Conservation (phyloP, 2,797 vertebrate genomes). For the Parauchenoglanis ngamensis region DNA sequence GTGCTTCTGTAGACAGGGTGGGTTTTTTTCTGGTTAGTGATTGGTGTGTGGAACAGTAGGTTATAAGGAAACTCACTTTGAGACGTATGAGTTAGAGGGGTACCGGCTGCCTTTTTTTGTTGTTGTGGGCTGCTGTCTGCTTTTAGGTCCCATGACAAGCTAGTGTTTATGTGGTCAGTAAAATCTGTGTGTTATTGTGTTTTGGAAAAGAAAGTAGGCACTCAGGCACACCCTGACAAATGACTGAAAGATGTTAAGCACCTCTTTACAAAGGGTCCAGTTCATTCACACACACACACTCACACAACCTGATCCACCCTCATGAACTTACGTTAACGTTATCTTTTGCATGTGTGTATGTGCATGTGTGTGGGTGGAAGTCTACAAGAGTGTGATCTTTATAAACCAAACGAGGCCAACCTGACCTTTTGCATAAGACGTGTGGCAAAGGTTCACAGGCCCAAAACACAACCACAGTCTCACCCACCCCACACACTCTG, state of each 20-base stretch:
- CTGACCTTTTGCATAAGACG: conserved; percentile 71
- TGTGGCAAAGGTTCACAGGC: conserved; percentile 67
- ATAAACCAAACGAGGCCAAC: conserved; percentile 62
- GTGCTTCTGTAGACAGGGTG: not conserved
- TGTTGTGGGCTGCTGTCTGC: conserved; percentile 53
- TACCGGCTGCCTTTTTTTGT: conserved; percentile 20
- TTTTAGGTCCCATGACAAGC: conserved; percentile 23
- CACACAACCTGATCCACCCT: not conserved
- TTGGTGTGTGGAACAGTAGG: conserved; percentile 30
- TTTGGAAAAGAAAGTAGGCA: conserved; percentile 28
- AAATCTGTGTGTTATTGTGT: conserved; percentile 35
- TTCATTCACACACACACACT: not conserved
- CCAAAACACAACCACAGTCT: conserved; percentile 61
- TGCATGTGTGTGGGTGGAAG: conserved; percentile 60
- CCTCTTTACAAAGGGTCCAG: not conserved
- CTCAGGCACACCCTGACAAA: conserved; percentile 43
- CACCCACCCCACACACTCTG: conserved; percentile 54
- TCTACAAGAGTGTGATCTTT: conserved; percentile 57
- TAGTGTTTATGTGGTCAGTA: conserved; percentile 52
- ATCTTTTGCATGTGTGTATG: conserved; percentile 39
- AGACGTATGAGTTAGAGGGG: conserved; percentile 1
- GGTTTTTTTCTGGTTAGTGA: conserved; percentile 19
- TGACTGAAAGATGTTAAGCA: conserved; percentile 62
- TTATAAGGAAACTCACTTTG: conserved; percentile 22
- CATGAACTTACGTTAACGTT: not conserved